These are phyloP conservation scores for Gavialis gangeticus DNA, from an alignment of 2,113 vertebrate species.

Conservation along the genomic window DNA sequence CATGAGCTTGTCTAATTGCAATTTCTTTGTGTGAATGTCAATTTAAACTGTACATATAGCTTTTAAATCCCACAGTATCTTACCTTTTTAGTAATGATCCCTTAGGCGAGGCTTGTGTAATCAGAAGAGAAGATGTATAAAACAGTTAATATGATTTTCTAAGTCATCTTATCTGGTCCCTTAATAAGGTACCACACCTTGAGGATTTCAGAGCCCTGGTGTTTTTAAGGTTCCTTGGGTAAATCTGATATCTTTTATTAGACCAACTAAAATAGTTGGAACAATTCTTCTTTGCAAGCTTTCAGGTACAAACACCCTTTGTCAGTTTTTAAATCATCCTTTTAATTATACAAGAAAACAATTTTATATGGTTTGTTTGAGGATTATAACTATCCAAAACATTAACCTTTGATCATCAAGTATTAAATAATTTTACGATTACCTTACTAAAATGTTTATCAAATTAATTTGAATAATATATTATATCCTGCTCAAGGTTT, in stretches of 20 bases:
- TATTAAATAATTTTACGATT: neutral
- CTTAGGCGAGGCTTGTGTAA: neutral
- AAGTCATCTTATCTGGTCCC: neutral
- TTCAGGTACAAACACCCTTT: too few relatives aligned
- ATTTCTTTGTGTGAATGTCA: neutral
- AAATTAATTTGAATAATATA: neutral
- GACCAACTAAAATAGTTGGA: too few relatives aligned
- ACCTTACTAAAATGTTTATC: neutral
- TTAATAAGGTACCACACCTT: neutral
- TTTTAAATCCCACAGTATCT: neutral
- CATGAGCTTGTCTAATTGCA: neutral
- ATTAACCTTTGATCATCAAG: neutral
- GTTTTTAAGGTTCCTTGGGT: neutral
- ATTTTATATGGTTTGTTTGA: neutral
- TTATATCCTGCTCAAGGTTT: neutral
- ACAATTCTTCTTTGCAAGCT: too few relatives aligned
- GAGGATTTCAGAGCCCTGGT: neutral
- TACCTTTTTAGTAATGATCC: neutral
- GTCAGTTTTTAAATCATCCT: neutral
- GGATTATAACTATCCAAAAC: neutral
- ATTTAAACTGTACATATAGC: neutral
- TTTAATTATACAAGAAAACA: neutral
- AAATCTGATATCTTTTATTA: too few relatives aligned
- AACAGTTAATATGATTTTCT: neutral
- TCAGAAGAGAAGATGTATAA: constrained; percentile 5